phyloP scores from a whole-genome alignment of 2,113 vertebrate species.

The Aegypius monachus region DNA sequence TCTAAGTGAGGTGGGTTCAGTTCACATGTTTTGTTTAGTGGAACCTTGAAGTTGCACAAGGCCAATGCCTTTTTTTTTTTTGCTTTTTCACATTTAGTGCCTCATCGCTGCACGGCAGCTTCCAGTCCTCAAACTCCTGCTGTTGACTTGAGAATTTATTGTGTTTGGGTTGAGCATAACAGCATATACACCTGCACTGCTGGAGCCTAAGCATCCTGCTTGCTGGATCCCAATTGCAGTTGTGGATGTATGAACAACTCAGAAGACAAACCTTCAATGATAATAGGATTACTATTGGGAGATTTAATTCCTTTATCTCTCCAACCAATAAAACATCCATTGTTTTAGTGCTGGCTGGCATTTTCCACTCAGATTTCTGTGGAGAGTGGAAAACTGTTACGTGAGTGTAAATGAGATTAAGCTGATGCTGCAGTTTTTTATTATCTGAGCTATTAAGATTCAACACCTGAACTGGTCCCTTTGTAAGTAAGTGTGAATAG shows the following conservation, averaged over 20 bases:
- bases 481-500: not conserved
- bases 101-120: not conserved
- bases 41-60: not conserved
- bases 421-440: not conserved
- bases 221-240: not conserved
- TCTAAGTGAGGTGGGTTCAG: not conserved
- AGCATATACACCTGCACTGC: accelerated
- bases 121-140: not conserved
- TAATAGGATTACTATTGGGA: not conserved
- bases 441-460: not conserved
- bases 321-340: not conserved
- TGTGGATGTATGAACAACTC: not conserved
- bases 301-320: not conserved
- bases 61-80: not conserved
- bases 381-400: not conserved
- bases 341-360: not conserved
- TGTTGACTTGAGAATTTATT: not conserved
- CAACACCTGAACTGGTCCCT: not conserved
- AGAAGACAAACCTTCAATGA: not conserved
- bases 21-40: not conserved
- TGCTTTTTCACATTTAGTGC: not conserved
- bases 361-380: not conserved
- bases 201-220: not conserved
- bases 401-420: not conserved
- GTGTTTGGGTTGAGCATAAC: not conserved